Conservation (phyloP, 2,113 vertebrate species). For the Pandion haliaetus region DNA sequence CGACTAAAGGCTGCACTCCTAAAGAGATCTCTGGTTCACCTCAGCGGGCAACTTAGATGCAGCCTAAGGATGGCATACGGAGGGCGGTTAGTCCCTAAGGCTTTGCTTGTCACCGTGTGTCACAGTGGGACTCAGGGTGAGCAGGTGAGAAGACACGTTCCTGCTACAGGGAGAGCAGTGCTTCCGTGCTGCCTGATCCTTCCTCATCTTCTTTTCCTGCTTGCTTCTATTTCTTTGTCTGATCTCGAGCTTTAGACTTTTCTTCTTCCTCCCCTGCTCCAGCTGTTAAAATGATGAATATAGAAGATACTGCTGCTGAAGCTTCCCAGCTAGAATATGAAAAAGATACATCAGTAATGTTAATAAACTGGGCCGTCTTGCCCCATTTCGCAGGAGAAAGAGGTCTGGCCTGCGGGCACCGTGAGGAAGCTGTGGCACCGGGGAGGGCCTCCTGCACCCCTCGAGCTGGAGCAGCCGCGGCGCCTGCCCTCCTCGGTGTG, state of each 20-base stretch:
- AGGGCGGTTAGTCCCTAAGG: not conserved
- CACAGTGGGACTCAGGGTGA: not conserved
- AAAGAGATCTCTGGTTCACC: not conserved
- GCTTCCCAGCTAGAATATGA: not conserved
- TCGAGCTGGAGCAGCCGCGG: rapidly evolving
- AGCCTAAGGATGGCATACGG: not conserved
- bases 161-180: not conserved
- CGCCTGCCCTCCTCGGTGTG: not conserved
- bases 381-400: not conserved
- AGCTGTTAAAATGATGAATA: not conserved
- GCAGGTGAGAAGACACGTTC: not conserved
- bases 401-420: not conserved
- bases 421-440: rapidly evolving
- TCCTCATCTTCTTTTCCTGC: not conserved
- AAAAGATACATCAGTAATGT: not conserved
- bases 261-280: not conserved
- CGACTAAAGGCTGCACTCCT: not conserved
- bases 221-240: not conserved
- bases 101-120: not conserved
- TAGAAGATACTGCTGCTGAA: not conserved
- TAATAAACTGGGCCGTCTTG: not conserved
- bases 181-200: not conserved
- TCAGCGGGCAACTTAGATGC: not conserved
- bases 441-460: not conserved
- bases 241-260: not conserved